Base-by-base conservation (phyloP, 2,113 vertebrate genomes). In the Delphinus delphis region DNA sequence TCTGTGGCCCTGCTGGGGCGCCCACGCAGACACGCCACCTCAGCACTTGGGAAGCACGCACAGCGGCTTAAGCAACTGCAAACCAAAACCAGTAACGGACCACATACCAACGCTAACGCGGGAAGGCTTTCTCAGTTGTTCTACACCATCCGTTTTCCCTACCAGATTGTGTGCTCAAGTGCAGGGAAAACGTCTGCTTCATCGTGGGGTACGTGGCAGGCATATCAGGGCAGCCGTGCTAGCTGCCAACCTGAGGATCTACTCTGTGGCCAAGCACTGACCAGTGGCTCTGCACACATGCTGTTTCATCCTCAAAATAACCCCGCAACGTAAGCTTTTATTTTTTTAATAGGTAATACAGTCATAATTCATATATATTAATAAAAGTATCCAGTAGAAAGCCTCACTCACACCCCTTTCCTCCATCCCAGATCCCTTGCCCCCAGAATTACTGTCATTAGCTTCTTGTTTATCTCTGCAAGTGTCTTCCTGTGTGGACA, bases 1-100 rank as follows among this genome's bases (percentile, higher is more conserved):
- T 1, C 44, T 3, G 1, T 0, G 8, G 7, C 9, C 17, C 21
- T 8, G 0, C n/a, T 5, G 21, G 6, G 36, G 36, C 15, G 5
- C 13, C 63, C 8, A 5, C 0, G 11, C 2, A 25, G 13, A 26
- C 4, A 0, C 38, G 17, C 3, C 21, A 38, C 13, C 20, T 50
- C 26, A 5, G 62, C 47, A 41, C 58, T 0, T 38, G 63, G 1
- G 68, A 2, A 9, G 2, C 15, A 10, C 60, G 47, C 31, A 33
- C 62, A 33, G 2, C 36, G 33, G 77, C 17, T 36, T 5, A 12
- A n/a, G 21, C n/a, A 44, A 15, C 28, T 5, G 25, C 73, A 67
- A 21, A 76, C 31, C 58, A 5, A 12, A n/a, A 25, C 1, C 0
- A 31, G 10, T 28, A 44, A 14, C 1, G 2, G 17, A 11, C 15